Evolutionary conservation across 2,113 vertebrate species (phyloP).

Genomic region (Drymodes brunneopygia): DNA sequence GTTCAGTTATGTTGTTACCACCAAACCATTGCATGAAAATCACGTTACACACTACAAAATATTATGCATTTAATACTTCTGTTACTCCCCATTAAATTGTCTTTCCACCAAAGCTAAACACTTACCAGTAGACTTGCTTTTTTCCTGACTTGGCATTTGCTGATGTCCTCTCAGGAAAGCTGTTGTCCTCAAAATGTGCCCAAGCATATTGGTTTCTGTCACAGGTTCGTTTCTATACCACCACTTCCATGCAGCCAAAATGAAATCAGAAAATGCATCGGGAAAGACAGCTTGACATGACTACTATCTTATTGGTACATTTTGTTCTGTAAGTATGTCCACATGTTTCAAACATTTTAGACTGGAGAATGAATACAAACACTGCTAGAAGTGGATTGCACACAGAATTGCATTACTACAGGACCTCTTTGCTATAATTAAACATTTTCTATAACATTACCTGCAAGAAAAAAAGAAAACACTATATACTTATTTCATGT

Average conservation of each 20-base stretch:
- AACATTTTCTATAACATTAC: neutral
- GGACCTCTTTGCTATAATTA: neutral
- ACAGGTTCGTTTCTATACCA: neutral
- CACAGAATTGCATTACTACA: neutral
- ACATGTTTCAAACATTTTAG: neutral
- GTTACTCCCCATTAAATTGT: neutral
- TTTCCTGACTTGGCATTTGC: neutral
- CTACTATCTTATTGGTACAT: neutral
- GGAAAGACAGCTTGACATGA: neutral
- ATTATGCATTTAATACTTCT: neutral
- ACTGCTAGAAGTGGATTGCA: neutral
- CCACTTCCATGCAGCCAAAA: neutral
- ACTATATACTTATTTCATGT: neutral
- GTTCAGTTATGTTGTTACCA: neutral
- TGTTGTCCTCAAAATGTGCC: neutral
- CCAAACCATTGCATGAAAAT: neutral
- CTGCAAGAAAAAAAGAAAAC: neutral
- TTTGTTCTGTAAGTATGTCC: neutral
- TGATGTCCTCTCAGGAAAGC: neutral
- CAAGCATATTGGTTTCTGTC: neutral
- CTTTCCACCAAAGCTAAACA: neutral
- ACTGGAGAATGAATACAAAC: neutral
- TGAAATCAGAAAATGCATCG: neutral
- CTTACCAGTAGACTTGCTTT: neutral
- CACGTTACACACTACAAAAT: neutral